These are phyloP conservation scores for human (Homo sapiens) DNA, from an alignment of 2,113 vertebrate species.

Conservation along the genomic window DNA sequence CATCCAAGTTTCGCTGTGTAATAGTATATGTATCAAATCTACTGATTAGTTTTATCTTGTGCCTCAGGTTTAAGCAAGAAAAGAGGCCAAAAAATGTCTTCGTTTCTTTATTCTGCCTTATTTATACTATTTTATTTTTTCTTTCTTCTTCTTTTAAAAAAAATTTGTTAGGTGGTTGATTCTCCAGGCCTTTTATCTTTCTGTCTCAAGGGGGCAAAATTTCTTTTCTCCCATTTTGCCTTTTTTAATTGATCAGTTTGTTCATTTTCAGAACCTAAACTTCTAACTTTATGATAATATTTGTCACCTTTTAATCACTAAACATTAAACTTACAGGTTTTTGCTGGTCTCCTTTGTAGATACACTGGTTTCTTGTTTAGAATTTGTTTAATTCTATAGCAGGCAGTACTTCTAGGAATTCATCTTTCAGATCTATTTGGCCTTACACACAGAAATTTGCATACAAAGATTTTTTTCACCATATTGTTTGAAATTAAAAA, in stretches of 20 bases:
- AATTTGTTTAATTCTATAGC: constrained; percentile 18
- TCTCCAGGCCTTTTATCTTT: constrained; percentile 18
- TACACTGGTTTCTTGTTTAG: constrained; percentile 29
- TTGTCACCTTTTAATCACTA: constrained; percentile 39
- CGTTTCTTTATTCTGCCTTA: neutral
- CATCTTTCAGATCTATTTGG: neutral
- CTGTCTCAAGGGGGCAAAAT: neutral
- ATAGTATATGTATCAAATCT: neutral
- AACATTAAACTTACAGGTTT: neutral
- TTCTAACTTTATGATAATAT: constrained; percentile 14
- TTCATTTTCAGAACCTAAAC: constrained; percentile 54
- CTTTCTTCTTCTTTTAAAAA: neutral
- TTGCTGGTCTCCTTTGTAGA: constrained; percentile 9
- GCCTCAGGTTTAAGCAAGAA: constrained; percentile 17
- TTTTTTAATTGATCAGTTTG: constrained; percentile 34
- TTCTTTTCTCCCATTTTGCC: neutral
- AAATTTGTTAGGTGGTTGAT: neutral
- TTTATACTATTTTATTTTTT: neutral
- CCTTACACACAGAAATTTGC: neutral
- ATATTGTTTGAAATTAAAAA: neutral
- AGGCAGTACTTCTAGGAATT: neutral
- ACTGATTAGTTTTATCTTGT: neutral
- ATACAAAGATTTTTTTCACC: neutral
- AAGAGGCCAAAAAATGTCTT: neutral
- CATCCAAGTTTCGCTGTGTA: neutral